Evolutionary conservation across 1,140 invertebrate genomes (phyloP).

Genomic region (Diabrotica undecimpunctata): DNA sequence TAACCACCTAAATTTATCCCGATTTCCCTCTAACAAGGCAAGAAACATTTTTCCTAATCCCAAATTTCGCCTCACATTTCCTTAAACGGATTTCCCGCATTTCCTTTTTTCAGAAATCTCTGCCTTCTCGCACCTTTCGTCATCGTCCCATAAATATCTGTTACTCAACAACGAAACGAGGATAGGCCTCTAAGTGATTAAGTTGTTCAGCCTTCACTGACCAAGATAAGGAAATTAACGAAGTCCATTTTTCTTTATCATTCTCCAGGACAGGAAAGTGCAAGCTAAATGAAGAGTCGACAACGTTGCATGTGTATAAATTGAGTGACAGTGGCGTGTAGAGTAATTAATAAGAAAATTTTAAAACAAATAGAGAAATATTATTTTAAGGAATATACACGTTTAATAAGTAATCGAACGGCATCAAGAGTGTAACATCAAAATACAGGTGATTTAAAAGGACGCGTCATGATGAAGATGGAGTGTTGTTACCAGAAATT

Average conservation of each 20-base stretch:
- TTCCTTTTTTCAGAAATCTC: neutral
- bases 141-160: neutral
- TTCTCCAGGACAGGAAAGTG: neutral
- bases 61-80: too few relatives aligned
- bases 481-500: too few relatives aligned
- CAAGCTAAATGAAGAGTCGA: neutral
- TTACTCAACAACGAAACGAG: slow-evolving; percentile 2
- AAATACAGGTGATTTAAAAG: too few relatives aligned
- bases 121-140: neutral
- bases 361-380: neutral
- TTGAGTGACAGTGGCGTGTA: neutral
- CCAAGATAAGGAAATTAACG: neutral
- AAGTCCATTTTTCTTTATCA: neutral
- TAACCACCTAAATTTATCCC: too few relatives aligned
- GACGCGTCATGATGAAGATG: too few relatives aligned
- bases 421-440: too few relatives aligned
- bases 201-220: neutral
- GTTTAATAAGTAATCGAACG: neutral
- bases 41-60: too few relatives aligned
- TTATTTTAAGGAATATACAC: neutral
- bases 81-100: neutral
- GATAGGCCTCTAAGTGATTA: neutral
- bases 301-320: neutral
- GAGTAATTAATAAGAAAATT: neutral
- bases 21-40: too few relatives aligned